Evolutionary conservation across 2,113 vertebrate species (phyloP).

Genomic region (Agapornis roseicollis): DNA sequence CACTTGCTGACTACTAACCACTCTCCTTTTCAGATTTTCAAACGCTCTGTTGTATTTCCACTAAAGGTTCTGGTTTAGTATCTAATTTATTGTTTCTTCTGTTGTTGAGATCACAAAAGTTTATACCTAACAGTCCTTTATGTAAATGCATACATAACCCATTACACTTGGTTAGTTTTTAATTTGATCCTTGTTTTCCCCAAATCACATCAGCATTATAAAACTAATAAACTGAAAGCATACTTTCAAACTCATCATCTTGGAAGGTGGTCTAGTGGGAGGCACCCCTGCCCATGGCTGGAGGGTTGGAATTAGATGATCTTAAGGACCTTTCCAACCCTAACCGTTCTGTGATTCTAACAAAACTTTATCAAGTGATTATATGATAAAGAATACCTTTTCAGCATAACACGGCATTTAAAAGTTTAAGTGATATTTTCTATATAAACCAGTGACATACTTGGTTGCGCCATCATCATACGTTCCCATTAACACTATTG

Average conservation of each 20-base stretch:
- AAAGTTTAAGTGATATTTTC: not conserved
- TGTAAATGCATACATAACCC: not conserved
- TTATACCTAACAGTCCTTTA: not conserved
- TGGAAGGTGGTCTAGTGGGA: not conserved
- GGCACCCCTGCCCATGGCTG: not conserved
- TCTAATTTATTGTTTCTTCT: not conserved
- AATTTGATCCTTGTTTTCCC: not conserved
- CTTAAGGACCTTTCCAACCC: not conserved
- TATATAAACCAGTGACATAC: conserved; percentile 73
- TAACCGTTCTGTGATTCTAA: not conserved
- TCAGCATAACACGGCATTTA: not conserved
- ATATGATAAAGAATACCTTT: not conserved
- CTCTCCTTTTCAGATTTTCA: not conserved
- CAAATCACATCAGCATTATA: not conserved
- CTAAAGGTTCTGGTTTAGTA: not conserved
- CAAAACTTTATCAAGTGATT: not conserved
- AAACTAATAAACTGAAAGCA: not conserved
- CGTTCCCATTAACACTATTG: conserved; percentile 91
- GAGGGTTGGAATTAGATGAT: not conserved
- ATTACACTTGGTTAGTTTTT: not conserved
- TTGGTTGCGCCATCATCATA: conserved; percentile 93
- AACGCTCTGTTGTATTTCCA: not conserved
- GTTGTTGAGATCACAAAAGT: not conserved
- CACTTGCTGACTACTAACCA: not conserved
- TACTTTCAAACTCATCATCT: not conserved